Evolutionary conservation across 2,888 invertebrate genomes (phyloP), one percentile per base, ranked within the genome.

Genomic region (Amphipoea oculea): DNA sequence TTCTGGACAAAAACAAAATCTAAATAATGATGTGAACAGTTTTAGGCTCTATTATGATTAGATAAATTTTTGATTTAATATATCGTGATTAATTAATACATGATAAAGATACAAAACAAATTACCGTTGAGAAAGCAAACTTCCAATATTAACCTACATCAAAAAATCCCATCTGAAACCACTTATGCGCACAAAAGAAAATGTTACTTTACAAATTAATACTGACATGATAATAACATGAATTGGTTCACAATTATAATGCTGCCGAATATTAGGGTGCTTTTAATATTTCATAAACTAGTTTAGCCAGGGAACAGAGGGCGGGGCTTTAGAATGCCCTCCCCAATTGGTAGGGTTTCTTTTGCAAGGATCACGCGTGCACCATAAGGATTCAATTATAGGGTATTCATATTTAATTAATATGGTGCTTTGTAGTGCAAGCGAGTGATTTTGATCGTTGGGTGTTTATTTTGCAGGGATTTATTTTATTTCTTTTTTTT

Each of bases 371-470:
- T 94, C 95, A 94, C 94, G 94, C 93, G 95, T 90, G 87, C 88
- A 93, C 92, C 96, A 95, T 96, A 96, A 94, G 96, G 96, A 92
- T 91, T 93, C 91, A 94, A 96, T 96, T 96, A 96, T 92, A 92
- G 94, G 92, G 95, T 94, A 95, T 96, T 96, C 96, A 96, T 96
- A 95, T 94, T 96, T 96, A 96, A 96, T 96, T 96, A 96, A 96
- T 95, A 93, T 92, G 92, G 90, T 92, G 90, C 86, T 79, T 78
- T 91, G 78, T 89, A 91, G 82, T 67, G 77, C 82, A 89, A 85
- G 82, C 86, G 67, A 88, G 83, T 42, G 78, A 89, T 91, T 90
- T 96, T 95, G 95, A 93, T 95, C 90, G 88, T 95, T 92, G 85
- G 6, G 0, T 60, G 45, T 75, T 78, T 62, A 4, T 63, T 65